Conservation (phyloP, 2,888 invertebrate genomes). For the Biston betularia region DNA sequence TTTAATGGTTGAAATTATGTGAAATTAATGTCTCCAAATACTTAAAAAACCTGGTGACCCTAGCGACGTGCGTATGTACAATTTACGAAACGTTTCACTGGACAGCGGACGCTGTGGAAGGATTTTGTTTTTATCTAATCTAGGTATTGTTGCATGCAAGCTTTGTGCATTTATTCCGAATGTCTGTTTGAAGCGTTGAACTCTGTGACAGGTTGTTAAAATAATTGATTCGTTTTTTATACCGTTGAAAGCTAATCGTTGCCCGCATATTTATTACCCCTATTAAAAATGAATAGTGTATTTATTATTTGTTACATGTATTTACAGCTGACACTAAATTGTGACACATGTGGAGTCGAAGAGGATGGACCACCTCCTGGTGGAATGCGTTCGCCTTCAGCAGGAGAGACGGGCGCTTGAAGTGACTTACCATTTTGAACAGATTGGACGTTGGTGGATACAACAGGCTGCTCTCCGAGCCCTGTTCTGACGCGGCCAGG, state of each 20-base stretch:
- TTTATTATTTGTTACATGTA: background rate
- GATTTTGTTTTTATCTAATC: conserved; percentile 33
- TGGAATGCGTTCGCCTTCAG: too few relatives aligned
- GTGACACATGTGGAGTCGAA: too few relatives aligned
- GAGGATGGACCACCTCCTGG: too few relatives aligned
- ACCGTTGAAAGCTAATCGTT: background rate
- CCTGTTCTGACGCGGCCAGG: too few relatives aligned
- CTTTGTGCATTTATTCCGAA: background rate
- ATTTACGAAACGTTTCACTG: conserved; percentile 32
- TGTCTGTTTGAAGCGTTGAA: background rate
- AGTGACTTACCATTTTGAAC: too few relatives aligned
- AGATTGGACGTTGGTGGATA: too few relatives aligned
- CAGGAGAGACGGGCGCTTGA: too few relatives aligned
- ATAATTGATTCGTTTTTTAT: background rate
- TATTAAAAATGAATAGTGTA: background rate
- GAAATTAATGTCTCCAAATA: background rate
- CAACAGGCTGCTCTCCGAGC: too few relatives aligned
- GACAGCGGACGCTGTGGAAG: conserved; percentile 10
- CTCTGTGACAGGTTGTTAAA: background rate
- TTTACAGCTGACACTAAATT: too few relatives aligned
- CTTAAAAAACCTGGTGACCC: background rate
- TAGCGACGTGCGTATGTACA: conserved; percentile 29
- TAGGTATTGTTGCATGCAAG: conserved; percentile 10
- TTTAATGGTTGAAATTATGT: too few relatives aligned
- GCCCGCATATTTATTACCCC: background rate